Conservation (phyloP, 1,140 invertebrate genomes). For the Melitaea cinxia region DNA sequence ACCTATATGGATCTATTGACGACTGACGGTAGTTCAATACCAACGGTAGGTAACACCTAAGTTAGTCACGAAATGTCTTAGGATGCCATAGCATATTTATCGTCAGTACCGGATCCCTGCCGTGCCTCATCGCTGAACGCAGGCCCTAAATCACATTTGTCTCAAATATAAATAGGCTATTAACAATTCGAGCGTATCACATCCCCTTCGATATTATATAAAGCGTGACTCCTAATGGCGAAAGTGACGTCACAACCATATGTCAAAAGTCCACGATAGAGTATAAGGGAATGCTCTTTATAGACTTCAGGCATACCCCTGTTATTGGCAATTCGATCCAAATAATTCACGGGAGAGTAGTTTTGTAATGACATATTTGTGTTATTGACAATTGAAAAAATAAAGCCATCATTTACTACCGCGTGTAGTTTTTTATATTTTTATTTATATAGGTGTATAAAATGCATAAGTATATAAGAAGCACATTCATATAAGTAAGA, state of each 20-base stretch:
- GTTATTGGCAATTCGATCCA: constrained; percentile 3
- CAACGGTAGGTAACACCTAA: too few species aligned
- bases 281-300: constrained; percentile 16
- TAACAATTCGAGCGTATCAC: constrained; percentile 13
- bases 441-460: too few species aligned
- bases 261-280: constrained; percentile 3
- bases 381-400: background rate
- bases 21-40: too few species aligned
- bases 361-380: background rate
- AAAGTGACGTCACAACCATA: constrained; percentile 28
- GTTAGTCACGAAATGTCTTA: too few species aligned
- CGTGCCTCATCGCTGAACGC: too few species aligned
- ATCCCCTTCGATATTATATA: constrained; percentile 4
- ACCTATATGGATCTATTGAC: too few species aligned
- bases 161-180: constrained; percentile 6
- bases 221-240: background rate
- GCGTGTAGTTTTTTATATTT: too few species aligned
- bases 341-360: constrained; percentile 16
- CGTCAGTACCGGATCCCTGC: too few species aligned
- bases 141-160: constrained; percentile 10
- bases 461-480: too few species aligned
- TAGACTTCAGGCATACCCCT: constrained; percentile 15
- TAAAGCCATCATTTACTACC: too few species aligned
- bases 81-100: too few species aligned
- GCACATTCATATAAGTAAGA: too few species aligned